phyloP scores from a whole-genome alignment of 2,113 vertebrate genomes.

The Ardeotis arabs region DNA sequence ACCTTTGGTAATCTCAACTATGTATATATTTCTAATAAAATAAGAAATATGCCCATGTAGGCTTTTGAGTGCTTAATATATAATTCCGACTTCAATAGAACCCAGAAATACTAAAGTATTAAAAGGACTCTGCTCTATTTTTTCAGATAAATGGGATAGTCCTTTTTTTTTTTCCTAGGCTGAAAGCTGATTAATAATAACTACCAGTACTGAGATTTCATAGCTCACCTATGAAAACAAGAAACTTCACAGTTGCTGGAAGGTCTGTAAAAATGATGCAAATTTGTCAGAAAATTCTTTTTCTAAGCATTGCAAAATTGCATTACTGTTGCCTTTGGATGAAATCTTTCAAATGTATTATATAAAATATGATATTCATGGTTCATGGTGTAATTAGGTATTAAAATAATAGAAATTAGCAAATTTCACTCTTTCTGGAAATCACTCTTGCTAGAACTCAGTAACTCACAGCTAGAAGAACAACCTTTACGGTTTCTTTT shows the following conservation, averaged over 20 bases:
- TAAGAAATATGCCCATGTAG: not conserved
- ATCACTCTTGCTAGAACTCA: not conserved
- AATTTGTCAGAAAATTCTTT: not conserved
- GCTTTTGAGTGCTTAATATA: not conserved
- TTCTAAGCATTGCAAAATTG: not conserved
- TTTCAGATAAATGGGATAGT: conserved; percentile 14
- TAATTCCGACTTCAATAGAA: not conserved
- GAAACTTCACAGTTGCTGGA: not conserved
- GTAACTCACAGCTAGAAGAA: not conserved
- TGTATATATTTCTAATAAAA: not conserved
- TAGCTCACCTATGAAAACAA: not conserved
- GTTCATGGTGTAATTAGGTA: not conserved
- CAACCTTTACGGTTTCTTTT: not conserved
- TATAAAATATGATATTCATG: not conserved
- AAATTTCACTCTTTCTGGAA: not conserved
- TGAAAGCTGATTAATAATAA: conserved; percentile 8
- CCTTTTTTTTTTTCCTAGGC: not conserved
- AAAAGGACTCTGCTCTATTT: not conserved
- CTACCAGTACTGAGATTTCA: not conserved
- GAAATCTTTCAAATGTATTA: not conserved
- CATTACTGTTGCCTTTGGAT: not conserved
- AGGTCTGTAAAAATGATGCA: not conserved
- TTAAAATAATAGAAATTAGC: not conserved
- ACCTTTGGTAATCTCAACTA: not conserved
- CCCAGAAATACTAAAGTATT: not conserved